phyloP scores from a whole-genome alignment of 2,797 vertebrate species.

The Periparus ater region DNA sequence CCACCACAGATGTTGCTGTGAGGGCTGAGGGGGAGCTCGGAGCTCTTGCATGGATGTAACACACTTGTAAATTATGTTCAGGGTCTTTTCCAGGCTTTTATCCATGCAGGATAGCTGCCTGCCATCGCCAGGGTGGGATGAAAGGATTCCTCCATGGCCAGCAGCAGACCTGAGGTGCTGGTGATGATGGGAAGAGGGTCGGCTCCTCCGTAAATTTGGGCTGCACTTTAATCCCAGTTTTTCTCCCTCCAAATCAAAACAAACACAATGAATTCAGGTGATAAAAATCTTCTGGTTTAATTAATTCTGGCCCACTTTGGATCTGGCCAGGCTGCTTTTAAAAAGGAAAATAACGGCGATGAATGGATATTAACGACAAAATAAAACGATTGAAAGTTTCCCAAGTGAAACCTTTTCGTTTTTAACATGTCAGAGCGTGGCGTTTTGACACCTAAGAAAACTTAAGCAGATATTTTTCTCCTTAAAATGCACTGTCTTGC shows the following conservation, averaged over 20 bases:
- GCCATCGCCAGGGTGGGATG: accelerated
- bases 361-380: neutral
- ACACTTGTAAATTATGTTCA: constrained; percentile 19
- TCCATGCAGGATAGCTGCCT: neutral
- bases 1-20: neutral
- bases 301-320: neutral
- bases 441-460: constrained; percentile 21
- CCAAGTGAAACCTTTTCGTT: constrained; percentile 17
- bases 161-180: neutral
- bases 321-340: neutral
- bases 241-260: neutral
- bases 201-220: neutral
- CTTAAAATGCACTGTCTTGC: neutral
- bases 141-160: neutral
- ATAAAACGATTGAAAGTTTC: neutral
- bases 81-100: neutral
- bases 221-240: neutral
- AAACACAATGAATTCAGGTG: neutral
- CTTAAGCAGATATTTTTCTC: neutral
- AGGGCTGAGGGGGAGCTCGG: neutral
- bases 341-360: neutral
- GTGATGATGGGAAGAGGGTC: neutral
- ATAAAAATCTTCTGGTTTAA: neutral
- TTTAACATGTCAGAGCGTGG: neutral
- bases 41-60: neutral